These are phyloP conservation scores for Sporophila hypoxantha DNA, from an alignment of 2,113 vertebrate species.

Conservation along the genomic window DNA sequence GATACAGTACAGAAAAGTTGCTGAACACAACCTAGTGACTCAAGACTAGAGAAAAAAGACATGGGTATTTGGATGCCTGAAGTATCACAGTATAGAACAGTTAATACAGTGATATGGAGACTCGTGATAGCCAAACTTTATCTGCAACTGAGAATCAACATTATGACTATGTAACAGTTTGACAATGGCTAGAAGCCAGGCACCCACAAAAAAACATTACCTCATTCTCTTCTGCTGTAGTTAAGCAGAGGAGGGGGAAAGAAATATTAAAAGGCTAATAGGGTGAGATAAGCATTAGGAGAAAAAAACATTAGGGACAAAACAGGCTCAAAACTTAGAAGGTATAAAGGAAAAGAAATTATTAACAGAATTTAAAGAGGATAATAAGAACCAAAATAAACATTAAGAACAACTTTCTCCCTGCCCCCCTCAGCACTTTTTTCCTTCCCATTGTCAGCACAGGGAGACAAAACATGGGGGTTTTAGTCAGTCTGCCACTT, in stretches of 20 bases:
- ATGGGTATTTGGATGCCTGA: neutral
- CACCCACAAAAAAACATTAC: neutral
- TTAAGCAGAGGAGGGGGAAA: neutral
- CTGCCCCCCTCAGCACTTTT: neutral
- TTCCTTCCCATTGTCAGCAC: fast-evolving
- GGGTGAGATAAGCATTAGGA: neutral
- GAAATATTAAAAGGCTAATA: neutral
- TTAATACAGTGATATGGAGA: neutral
- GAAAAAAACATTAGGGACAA: neutral
- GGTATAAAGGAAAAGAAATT: neutral
- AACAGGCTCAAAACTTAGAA: neutral
- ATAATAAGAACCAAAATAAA: neutral
- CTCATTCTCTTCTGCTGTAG: neutral
- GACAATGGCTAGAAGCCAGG: neutral
- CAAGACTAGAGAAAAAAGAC: neutral
- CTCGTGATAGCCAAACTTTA: neutral
- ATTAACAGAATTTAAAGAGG: neutral
- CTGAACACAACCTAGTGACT: neutral
- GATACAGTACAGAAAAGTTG: neutral
- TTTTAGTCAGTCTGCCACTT: neutral
- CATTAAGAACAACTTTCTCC: neutral
- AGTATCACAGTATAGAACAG: neutral
- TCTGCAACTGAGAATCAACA: neutral
- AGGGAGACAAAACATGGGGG: neutral
- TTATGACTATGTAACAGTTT: neutral